Percentiles rank a stretch among this genome's conserved stretches.
Evolutionary conservation across 2,888 invertebrate species (phyloP).

Genomic region (Cataglyphis cursor): DNA sequence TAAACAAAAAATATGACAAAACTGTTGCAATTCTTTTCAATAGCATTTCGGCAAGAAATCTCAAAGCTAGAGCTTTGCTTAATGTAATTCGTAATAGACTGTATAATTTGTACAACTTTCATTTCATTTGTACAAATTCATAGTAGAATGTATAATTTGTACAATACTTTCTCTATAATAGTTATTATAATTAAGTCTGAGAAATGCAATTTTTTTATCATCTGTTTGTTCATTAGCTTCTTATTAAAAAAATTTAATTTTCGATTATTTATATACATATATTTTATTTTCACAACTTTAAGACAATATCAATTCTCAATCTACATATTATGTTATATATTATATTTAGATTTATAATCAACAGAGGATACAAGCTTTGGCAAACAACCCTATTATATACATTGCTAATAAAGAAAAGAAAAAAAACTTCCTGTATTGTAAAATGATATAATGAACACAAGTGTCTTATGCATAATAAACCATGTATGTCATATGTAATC

Average conservation of each 20-base stretch:
- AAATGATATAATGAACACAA: conserved; percentile 35
- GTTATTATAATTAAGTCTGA: background rate
- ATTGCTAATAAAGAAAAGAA: background rate
- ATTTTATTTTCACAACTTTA: background rate
- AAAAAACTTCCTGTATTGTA: conserved; percentile 8
- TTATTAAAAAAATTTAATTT: background rate
- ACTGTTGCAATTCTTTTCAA: conserved; percentile 20
- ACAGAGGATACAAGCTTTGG: conserved; percentile 4
- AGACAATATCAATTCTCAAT: background rate
- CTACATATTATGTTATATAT: background rate
- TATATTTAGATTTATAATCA: background rate
- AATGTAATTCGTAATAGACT: background rate
- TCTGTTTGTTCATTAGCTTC: background rate
- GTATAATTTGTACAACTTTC: background rate
- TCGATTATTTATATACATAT: background rate
- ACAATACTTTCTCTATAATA: background rate
- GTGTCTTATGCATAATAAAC: conserved; percentile 51
- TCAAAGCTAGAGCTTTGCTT: background rate
- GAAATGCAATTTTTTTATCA: conserved; percentile 5
- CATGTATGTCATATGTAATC: conserved; percentile 22
- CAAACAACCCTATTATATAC: background rate
- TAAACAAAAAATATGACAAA: background rate
- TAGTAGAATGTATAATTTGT: background rate
- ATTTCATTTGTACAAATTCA: background rate
- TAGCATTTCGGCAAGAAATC: background rate